Evolutionary conservation across 2,888 invertebrate genomes (phyloP).

Genomic region (Boloria selene): DNA sequence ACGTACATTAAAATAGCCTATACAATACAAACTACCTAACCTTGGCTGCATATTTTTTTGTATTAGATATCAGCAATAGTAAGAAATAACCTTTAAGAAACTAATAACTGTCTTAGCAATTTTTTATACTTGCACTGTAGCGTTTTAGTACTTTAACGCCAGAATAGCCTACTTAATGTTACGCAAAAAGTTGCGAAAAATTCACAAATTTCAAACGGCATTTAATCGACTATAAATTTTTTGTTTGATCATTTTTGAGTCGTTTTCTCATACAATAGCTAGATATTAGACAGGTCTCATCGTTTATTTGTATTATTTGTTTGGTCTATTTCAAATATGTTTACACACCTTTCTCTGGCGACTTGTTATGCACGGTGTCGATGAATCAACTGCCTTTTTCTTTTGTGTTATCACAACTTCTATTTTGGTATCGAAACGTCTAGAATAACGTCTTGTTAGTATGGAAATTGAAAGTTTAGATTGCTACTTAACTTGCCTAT

Average conservation of each 20-base stretch:
- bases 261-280: conserved; percentile 20
- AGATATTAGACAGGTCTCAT: conserved; percentile 21
- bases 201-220: conserved; percentile 17
- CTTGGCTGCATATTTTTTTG: conserved; percentile 2
- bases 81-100: background rate
- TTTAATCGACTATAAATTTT: conserved; percentile 22
- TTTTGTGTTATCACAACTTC: conserved; percentile 20
- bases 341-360: conserved; percentile 29
- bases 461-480: conserved; percentile 12
- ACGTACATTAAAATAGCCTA: background rate
- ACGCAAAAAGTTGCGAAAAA: conserved; percentile 20
- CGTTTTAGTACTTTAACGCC: conserved; percentile 13
- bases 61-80: background rate
- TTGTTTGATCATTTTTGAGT: conserved; percentile 17
- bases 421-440: conserved; percentile 19
- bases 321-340: conserved; percentile 23
- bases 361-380: conserved; percentile 25
- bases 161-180: conserved; percentile 18
- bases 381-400: conserved; percentile 17
- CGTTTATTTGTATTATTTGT: conserved; percentile 26
- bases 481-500: too few species aligned
- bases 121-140: conserved; percentile 5
- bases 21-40: background rate
- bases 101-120: conserved; percentile 9
- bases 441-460: conserved; percentile 17